phyloP scores from a whole-genome alignment of 1,140 invertebrate genomes.

The Drosophila kepulauana region DNA sequence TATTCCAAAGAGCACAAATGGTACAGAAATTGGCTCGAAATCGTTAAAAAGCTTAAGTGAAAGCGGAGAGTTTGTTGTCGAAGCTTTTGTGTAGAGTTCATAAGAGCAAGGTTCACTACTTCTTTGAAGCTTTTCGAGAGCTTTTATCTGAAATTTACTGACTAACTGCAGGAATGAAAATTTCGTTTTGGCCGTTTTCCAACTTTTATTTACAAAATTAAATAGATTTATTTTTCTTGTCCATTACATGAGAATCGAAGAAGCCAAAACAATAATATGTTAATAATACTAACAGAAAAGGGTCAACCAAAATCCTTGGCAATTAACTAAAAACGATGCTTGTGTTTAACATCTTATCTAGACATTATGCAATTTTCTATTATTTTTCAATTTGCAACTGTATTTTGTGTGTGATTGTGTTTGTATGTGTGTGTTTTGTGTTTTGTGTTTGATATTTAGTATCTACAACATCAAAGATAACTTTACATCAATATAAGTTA shows the following conservation, averaged over 20 bases:
- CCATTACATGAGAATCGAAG: slow-evolving; percentile 58
- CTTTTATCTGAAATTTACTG: not conserved
- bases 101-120: not conserved
- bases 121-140: not conserved
- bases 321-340: slow-evolving; percentile 28
- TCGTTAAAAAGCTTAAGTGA: not conserved
- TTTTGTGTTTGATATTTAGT: slow-evolving; percentile 32
- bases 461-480: slow-evolving; percentile 80
- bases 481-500: slow-evolving; percentile 68
- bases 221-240: slow-evolving; percentile 56
- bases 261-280: slow-evolving; percentile 52
- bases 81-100: slow-evolving; percentile 17
- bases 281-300: slow-evolving; percentile 37
- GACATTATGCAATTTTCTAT: slow-evolving; percentile 19
- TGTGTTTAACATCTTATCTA: slow-evolving; percentile 37
- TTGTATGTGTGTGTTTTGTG: not conserved
- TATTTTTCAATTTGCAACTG: slow-evolving; percentile 27
- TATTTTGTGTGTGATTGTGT: slow-evolving; percentile 18
- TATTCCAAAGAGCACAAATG: not conserved
- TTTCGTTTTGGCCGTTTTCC: slow-evolving; percentile 51
- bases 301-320: slow-evolving; percentile 29
- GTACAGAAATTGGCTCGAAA: slow-evolving; percentile 3
- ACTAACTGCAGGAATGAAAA: slow-evolving; percentile 16
- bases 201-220: slow-evolving; percentile 82
- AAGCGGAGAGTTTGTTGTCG: not conserved